Evolutionary conservation across 2,888 invertebrate species (phyloP).

Genomic region (Nasonia oneida): DNA sequence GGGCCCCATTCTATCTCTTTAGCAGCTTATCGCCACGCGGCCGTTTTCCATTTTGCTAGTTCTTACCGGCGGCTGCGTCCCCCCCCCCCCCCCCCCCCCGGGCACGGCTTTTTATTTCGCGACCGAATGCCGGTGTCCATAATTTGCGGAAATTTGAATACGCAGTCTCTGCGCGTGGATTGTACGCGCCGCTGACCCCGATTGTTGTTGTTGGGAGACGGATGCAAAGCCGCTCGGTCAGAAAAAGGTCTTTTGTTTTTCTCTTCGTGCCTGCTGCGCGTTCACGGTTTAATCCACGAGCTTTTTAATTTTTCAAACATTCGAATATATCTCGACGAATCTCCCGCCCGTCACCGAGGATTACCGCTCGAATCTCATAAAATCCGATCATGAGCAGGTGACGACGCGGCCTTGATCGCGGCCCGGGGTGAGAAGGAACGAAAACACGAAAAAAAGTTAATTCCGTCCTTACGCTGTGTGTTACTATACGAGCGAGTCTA

Average conservation of each 20-base stretch:
- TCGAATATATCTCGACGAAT: not conserved
- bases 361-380: not conserved
- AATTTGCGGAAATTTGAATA: slow-evolving; percentile 29
- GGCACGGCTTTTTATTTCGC: not conserved
- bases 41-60: slow-evolving; percentile 15
- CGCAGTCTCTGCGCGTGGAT: not conserved
- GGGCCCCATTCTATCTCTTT: slow-evolving; percentile 26
- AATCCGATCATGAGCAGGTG: not conserved
- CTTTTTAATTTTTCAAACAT: not conserved
- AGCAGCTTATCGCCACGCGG: slow-evolving; percentile 5
- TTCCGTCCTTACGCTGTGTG: not conserved
- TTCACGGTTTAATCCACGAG: not conserved
- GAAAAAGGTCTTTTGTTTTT: not conserved
- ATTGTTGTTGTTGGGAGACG: slow-evolving; percentile 7
- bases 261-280: not conserved
- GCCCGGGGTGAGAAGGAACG: not conserved
- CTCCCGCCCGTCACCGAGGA: not conserved
- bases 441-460: not conserved
- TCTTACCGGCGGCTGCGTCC: not conserved
- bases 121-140: not conserved
- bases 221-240: not conserved
- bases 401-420: slow-evolving; percentile 4
- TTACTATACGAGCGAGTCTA: not conserved
- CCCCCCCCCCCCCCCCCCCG: not conserved
- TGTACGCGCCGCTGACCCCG: not conserved